phyloP scores from a whole-genome alignment of 2,797 vertebrate genomes.

The Dallia pectoralis region DNA sequence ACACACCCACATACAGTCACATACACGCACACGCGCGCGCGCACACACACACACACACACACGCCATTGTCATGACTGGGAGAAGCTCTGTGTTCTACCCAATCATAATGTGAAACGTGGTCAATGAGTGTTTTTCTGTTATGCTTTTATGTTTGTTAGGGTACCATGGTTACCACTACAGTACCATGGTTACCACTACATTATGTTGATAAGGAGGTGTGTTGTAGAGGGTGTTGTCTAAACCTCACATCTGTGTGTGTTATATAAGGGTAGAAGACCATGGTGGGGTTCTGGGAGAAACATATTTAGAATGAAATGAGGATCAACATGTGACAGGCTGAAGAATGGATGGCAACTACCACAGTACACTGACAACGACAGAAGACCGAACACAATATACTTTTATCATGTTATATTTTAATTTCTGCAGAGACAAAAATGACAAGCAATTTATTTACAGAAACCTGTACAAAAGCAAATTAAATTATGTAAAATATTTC shows the following conservation, averaged over 20 bases:
- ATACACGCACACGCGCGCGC: constrained; percentile 6
- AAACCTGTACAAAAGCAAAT: constrained; percentile 99
- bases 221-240: too few relatives aligned
- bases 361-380: background rate
- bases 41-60: background rate
- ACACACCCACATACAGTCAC: background rate
- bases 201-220: too few relatives aligned
- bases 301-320: background rate
- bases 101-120: background rate
- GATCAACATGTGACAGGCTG: background rate
- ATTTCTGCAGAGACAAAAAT: constrained; percentile 99
- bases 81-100: background rate
- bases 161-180: too few relatives aligned
- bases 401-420: constrained; percentile 99
- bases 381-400: constrained; percentile 12
- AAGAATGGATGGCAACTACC: background rate
- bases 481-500: constrained; percentile 99
- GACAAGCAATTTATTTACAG: constrained; percentile 99
- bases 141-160: background rate
- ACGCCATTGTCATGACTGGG: background rate
- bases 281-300: too few relatives aligned
- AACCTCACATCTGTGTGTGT: background rate
- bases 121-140: background rate
- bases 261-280: too few relatives aligned
- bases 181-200: too few relatives aligned